Evolutionary conservation across 2,888 invertebrate genomes (phyloP).

Genomic region (Ephialtes manifestator): DNA sequence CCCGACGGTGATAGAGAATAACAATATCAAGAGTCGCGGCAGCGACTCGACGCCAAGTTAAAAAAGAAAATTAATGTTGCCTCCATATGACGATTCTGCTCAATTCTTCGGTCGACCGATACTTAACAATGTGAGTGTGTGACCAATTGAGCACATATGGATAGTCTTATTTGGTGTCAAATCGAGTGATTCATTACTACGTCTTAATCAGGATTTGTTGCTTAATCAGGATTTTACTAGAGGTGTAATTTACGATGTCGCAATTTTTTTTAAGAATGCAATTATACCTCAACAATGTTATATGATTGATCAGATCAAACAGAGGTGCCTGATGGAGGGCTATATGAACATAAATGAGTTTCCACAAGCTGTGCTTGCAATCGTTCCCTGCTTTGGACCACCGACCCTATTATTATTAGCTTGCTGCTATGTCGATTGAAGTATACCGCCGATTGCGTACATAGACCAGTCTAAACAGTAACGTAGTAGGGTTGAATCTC

Average conservation of each 20-base stretch:
- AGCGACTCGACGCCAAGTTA: too few relatives aligned
- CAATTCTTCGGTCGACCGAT: background rate
- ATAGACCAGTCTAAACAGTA: conserved; percentile 46
- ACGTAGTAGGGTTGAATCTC: conserved; percentile 40
- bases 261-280: background rate
- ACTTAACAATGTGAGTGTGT: background rate
- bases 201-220: too few relatives aligned
- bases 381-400: background rate
- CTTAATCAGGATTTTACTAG: too few relatives aligned
- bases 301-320: background rate
- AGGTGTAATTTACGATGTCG: too few relatives aligned
- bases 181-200: too few relatives aligned
- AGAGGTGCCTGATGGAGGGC: background rate
- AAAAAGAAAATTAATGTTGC: too few relatives aligned
- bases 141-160: too few relatives aligned
- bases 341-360: background rate
- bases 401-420: conserved; percentile 36
- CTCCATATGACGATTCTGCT: too few relatives aligned
- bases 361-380: background rate
- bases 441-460: conserved; percentile 50
- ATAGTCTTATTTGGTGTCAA: too few relatives aligned
- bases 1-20: background rate
- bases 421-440: conserved; percentile 2
- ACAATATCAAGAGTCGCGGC: too few relatives aligned
- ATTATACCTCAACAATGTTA: background rate